Evolutionary conservation across 2,888 invertebrate species (phyloP), one percentile per base, ranked within the genome.

Genomic region (Orgyia antiqua): DNA sequence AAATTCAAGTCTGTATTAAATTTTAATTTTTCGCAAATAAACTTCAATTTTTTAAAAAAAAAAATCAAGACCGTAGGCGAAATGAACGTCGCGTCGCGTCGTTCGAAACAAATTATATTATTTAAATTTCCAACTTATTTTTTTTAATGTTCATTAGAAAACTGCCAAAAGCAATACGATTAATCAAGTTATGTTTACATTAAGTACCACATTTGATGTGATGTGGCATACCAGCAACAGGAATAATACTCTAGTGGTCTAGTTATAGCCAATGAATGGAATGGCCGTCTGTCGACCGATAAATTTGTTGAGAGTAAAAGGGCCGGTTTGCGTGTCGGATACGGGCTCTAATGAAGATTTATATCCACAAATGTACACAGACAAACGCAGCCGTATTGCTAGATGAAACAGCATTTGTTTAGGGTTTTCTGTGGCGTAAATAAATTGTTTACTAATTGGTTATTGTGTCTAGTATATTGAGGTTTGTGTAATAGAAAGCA

Each of bases 261-360:
- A 57, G 50, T 57, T 56, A 58, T 45, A 45, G 47, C 40, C 59
- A 51, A 65, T 64, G 59, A 58, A 56, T 45, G 47, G 45, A 51
- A 44, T 39, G 45, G 28, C 39, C 39, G 38, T 55, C 42, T 45
- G 31, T 38, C 42, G n/a, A n/a, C n/a, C n/a, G 38, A 58, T 60
- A 61, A 62, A 62, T 60, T 60, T 40, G 47, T 15, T 39, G 11
- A 36, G 47, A 58, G 51, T 55, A 57, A 60, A 66, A 58, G 64
- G 55, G 51, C 57, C 57, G 57, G 51, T 58, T 57, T 47, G 36
- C 36, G 37, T 32, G 31, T 33, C 42, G 38, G 53, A 59, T 63
- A 61, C 57, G 60, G 63, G 63, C 42, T 29, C 48, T 72, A 65
- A 75, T 66, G 64, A 66, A 70, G 73, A 76, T 76, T 74, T 74